phyloP scores from a whole-genome alignment of 2,797 vertebrate species.

The Atherinosoma microstoma region DNA sequence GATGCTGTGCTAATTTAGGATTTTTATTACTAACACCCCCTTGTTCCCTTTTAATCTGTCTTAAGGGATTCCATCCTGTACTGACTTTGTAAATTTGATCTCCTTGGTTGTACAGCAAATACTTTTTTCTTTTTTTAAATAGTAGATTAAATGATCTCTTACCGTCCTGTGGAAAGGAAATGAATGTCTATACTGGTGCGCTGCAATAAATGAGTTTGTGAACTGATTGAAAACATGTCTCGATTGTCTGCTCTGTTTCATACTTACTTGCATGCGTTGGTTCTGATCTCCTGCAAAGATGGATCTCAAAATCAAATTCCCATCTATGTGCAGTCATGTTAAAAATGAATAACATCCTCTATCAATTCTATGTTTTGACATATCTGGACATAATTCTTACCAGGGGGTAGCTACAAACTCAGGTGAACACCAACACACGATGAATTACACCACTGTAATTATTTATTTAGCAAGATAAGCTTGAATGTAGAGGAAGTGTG shows the following conservation, averaged over 20 bases:
- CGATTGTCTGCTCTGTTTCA: background rate
- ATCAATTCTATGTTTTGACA: background rate
- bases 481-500: background rate
- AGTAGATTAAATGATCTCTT: constrained; percentile 66
- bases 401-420: background rate
- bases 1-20: constrained; percentile 35
- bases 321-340: background rate
- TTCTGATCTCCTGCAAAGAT: background rate
- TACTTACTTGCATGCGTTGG: background rate
- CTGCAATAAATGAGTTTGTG: constrained; percentile 84
- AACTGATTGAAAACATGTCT: constrained; percentile 56
- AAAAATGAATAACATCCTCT: background rate
- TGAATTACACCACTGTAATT: too few species aligned
- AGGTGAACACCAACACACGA: background rate
- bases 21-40: constrained; percentile 58
- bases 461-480: background rate
- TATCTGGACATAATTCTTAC: background rate
- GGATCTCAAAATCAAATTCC: background rate
- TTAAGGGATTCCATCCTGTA: constrained; percentile 54
- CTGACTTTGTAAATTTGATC: constrained; percentile 67
- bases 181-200: constrained; percentile 75
- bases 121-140: constrained; percentile 51
- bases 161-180: constrained; percentile 81
- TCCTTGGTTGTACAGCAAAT: constrained; percentile 66
- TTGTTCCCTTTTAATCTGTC: constrained; percentile 43